A percentile compares a stretch with the other conserved stretches of the same genome.
These are phyloP conservation scores for Sepiola atlantica DNA, from an alignment of 2,888 invertebrate genomes.

Conservation along the genomic window DNA sequence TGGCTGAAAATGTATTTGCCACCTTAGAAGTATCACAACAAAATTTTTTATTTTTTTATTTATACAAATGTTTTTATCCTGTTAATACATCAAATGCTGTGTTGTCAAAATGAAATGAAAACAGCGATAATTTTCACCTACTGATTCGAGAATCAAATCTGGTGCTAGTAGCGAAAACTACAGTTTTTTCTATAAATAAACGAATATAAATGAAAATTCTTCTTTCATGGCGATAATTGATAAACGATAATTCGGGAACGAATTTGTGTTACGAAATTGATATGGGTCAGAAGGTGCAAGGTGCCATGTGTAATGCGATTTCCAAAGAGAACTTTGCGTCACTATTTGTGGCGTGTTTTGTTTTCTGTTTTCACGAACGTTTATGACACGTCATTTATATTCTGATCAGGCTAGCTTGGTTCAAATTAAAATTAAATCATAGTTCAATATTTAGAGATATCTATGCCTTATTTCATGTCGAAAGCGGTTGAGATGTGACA, in stretches of 20 bases:
- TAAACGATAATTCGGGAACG: neutral
- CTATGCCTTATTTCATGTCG: no score
- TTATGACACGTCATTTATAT: neutral
- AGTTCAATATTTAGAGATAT: no score
- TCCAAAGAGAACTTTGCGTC: neutral
- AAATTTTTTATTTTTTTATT: neutral
- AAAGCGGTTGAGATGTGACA: no score
- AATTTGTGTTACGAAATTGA: neutral
- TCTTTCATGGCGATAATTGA: neutral
- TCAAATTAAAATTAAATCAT: neutral
- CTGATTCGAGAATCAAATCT: neutral
- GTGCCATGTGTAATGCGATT: neutral
- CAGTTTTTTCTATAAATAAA: neutral
- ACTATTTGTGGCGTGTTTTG: neutral
- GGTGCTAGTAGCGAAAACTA: neutral
- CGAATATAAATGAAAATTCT: neutral
- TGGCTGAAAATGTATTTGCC: no score
- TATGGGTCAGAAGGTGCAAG: neutral
- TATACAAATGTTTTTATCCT: neutral
- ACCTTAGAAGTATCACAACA: no score
- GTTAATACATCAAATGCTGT: neutral
- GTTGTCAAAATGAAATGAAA: neutral
- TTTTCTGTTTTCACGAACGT: neutral
- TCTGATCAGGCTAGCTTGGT: neutral
- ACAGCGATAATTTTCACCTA: neutral